Evolutionary conservation across 2,888 invertebrate genomes (phyloP).

Genomic region (Lepidochitona cinerea): DNA sequence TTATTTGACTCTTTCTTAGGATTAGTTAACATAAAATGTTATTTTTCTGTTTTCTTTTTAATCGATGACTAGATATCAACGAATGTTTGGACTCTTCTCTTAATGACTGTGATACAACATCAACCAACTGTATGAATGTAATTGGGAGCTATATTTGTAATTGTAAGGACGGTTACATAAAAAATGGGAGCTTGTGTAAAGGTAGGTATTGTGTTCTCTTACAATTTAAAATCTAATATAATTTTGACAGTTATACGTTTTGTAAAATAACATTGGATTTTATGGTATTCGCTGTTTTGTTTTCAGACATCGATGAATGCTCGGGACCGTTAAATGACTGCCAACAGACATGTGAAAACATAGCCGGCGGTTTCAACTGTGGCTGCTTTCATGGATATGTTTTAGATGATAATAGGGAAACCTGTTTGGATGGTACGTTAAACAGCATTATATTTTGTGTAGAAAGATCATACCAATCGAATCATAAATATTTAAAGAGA

Average conservation of each 20-base stretch:
- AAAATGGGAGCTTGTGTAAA: too few species aligned
- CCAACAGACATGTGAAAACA: conserved; percentile 24
- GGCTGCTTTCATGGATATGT: conserved; percentile 15
- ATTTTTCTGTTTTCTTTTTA: too few species aligned
- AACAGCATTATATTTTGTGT: too few species aligned
- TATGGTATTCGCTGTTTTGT: neutral
- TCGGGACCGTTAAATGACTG: conserved; percentile 20
- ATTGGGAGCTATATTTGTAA: conserved; percentile 22
- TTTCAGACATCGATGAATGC: conserved; percentile 30
- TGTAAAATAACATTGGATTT: neutral
- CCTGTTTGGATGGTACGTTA: conserved; percentile 14
- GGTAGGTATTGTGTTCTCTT: conserved; percentile 10
- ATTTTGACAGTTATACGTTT: neutral
- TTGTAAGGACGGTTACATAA: conserved; percentile 23
- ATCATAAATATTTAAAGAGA: too few species aligned
- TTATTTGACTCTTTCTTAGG: too few species aligned
- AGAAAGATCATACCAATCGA: too few species aligned
- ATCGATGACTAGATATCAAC: conserved; percentile 34
- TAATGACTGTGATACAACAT: conserved; percentile 22
- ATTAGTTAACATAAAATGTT: too few species aligned
- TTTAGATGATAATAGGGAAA: conserved; percentile 18
- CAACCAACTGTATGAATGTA: conserved; percentile 23
- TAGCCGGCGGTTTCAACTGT: conserved; percentile 22
- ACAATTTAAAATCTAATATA: neutral
- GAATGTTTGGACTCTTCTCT: conserved; percentile 31